Percentiles rank a stretch among this genome's conserved stretches.
These are phyloP conservation scores for Irena cyanogastra DNA, from an alignment of 2,113 vertebrate genomes.

Conservation along the genomic window DNA sequence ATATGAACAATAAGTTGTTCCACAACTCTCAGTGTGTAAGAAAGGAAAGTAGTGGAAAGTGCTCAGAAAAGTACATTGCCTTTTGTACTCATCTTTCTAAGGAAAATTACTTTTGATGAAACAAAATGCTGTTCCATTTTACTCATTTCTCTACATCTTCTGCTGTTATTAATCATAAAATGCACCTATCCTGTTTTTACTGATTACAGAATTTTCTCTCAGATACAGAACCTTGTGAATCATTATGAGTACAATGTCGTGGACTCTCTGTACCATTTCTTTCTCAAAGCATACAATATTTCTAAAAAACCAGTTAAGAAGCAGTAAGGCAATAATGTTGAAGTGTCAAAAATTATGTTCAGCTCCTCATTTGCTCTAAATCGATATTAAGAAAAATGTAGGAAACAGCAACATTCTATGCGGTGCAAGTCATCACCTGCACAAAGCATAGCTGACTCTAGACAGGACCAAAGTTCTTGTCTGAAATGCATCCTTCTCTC, in stretches of 20 bases:
- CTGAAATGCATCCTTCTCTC: conserved; percentile 31
- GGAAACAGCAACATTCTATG: neutral
- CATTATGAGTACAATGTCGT: neutral
- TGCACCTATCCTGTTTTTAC: neutral
- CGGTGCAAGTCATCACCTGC: neutral
- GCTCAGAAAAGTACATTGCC: neutral
- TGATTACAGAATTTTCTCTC: neutral
- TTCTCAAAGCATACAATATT: neutral
- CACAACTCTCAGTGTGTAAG: neutral
- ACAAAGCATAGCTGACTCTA: neutral
- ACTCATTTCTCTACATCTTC: neutral
- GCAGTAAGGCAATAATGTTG: neutral
- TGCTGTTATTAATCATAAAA: neutral
- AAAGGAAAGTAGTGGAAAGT: neutral
- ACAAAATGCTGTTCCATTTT: neutral
- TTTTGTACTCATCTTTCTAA: neutral
- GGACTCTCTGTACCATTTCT: neutral
- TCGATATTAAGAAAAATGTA: neutral
- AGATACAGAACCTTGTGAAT: neutral
- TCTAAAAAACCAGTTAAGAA: neutral
- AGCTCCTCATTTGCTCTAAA: neutral
- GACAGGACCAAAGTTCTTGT: neutral
- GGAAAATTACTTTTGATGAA: neutral
- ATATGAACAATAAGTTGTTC: neutral
- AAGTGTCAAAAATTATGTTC: conserved; percentile 3